A percentile compares a stretch with the other conserved stretches of the same genome.
phyloP scores from a whole-genome alignment of 2,113 vertebrate genomes.

The Tachysurus fulvidraco region DNA sequence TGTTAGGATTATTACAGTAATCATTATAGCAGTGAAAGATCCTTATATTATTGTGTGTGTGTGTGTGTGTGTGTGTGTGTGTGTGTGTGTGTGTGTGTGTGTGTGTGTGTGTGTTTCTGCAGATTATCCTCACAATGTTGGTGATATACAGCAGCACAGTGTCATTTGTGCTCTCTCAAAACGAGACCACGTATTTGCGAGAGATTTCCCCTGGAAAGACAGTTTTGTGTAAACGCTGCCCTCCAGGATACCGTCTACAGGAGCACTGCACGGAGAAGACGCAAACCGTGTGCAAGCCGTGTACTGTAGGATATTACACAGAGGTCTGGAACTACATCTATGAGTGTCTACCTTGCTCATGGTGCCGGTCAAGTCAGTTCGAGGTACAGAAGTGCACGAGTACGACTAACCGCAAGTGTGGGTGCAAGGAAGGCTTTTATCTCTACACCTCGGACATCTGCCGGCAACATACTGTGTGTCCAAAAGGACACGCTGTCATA shows the following conservation, averaged over 20 bases:
- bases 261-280: background rate
- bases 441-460: background rate
- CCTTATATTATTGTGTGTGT: background rate
- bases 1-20: background rate
- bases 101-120: background rate
- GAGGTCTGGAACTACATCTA: constrained; percentile 5
- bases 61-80: background rate
- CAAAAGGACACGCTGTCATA: background rate
- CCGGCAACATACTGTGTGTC: background rate
- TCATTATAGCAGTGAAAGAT: background rate
- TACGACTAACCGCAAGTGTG: background rate
- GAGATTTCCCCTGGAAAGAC: background rate
- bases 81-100: background rate
- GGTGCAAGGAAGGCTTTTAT: constrained; percentile 5
- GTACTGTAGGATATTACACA: background rate
- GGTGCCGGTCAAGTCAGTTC: background rate
- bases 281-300: background rate
- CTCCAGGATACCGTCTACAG: background rate
- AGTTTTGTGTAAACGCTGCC: background rate
- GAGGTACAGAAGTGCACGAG: background rate
- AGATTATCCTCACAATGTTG: background rate
- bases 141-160: background rate
- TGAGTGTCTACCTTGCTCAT: background rate
- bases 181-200: background rate
- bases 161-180: background rate